A percentile compares a stretch with the other conserved stretches of the same genome.
Conservation (phyloP, 2,113 vertebrate species). For the Silurus asotus region DNA sequence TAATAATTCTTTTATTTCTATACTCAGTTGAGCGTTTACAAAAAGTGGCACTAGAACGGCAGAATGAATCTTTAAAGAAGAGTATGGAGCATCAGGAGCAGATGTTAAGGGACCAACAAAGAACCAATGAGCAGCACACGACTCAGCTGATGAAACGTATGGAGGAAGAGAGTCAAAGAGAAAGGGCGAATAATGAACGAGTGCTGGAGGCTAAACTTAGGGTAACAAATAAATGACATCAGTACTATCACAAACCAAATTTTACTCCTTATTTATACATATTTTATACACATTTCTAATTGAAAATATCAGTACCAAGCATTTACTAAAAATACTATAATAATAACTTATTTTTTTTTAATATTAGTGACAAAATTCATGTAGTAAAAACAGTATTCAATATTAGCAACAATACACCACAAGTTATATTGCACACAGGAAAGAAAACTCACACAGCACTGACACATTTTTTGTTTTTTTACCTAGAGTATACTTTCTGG, state of each 20-base stretch:
- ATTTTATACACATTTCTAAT: no score
- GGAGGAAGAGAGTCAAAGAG: conserved; percentile 35
- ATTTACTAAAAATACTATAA: no score
- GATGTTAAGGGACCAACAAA: conserved; percentile 24
- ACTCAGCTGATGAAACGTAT: conserved; percentile 28
- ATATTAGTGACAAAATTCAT: no score
- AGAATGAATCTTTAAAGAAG: conserved; percentile 19
- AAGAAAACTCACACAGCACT: no score
- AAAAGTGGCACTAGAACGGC: conserved; percentile 25
- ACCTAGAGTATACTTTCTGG: no score
- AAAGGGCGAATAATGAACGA: conserved; percentile 29
- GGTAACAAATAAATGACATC: conserved; percentile 26
- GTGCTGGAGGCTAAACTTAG: conserved; percentile 49
- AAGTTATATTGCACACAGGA: no score
- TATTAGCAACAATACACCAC: no score
- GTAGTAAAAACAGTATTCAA: no score
- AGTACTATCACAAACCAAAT: neutral
- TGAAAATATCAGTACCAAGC: no score
- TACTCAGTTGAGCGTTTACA: conserved; percentile 33
- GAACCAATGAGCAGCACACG: conserved; percentile 23
- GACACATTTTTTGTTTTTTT: no score
- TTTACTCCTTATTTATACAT: neutral
- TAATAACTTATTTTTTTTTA: no score
- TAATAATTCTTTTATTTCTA: neutral
- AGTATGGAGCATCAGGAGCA: conserved; percentile 20